Evolutionary conservation across 2,113 vertebrate genomes (phyloP), one percentile per base, ranked within the genome.

Genomic region (Syrmaticus mikado): DNA sequence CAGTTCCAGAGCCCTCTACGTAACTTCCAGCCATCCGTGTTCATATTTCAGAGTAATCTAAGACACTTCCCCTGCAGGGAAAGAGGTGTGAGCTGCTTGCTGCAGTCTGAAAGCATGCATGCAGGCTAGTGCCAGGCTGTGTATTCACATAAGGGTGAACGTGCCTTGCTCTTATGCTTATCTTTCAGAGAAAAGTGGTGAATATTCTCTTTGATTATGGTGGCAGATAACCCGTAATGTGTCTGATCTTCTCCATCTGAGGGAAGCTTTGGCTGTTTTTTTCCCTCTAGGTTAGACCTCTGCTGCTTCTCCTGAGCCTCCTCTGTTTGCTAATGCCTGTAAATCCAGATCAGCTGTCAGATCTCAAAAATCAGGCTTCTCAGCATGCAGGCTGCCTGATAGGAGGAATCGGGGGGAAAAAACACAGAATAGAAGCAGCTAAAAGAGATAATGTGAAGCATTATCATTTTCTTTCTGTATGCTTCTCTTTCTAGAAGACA

Each of bases 91-190:
- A 85, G 25, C 64, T 40, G 68, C 58, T 53, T 43, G 52, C 43
- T 71, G 67, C 72, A 70, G 55, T 6, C 14, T 4, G 13, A 9
- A 64, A 25, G 28, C 11, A 2, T 52, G 22, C 0, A 0, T 83
- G 58, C 20, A 46, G 74, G 41, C 16, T 83, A 1, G 32, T 61
- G 20, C 40, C 0, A 0, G 62, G 74, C 64, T 62, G 28, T 60
- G 67, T 14, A 6, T 46, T 64, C 77, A 32, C 6, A 2, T 41
- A 53, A 53, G 52, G 27, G 14, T 17, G 27, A 53, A 28, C 6
- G 52, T 28, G 30, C 17, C 34, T 60, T 75, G 40, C 15, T 64
- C 53, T 4, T 72, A 7, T 52, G 45, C 68, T 87, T 67, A 36
- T 50, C 53, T 62, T 52, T 5, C 28, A 46, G 32, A 45, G 52